These are phyloP conservation scores for Falco rusticolus DNA, from an alignment of 2,797 vertebrate genomes.

Conservation along the genomic window DNA sequence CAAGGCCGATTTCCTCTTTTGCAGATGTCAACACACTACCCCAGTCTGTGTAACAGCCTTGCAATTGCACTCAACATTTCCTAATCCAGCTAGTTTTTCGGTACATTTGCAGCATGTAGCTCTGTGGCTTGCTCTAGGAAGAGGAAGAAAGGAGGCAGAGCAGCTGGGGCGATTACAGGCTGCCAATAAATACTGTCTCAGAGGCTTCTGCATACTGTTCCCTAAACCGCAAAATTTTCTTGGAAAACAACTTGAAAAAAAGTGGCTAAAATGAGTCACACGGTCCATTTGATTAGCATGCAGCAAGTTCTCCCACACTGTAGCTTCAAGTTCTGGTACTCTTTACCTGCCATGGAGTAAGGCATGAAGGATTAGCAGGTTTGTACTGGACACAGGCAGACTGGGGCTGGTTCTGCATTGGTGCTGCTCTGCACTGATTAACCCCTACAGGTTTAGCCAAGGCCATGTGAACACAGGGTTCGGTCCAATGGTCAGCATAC, in stretches of 20 bases:
- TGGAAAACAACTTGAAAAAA: neutral
- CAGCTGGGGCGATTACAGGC: neutral
- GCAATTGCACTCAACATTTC: neutral
- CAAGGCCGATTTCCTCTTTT: neutral
- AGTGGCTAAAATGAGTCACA: neutral
- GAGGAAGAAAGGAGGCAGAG: neutral
- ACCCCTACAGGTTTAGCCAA: neutral
- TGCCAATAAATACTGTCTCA: neutral
- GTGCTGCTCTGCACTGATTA: neutral
- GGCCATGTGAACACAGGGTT: neutral
- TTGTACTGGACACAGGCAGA: neutral
- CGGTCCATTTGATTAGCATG: neutral
- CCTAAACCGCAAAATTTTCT: neutral
- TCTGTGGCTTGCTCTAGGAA: neutral
- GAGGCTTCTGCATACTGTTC: neutral
- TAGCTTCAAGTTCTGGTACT: neutral
- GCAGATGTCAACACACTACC: neutral
- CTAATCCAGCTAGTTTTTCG: neutral
- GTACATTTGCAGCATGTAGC: neutral
- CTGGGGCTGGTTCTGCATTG: accelerated
- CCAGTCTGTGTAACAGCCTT: neutral
- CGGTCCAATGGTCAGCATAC: neutral
- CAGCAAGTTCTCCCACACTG: neutral
- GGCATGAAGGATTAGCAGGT: neutral
- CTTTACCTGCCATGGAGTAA: neutral